Evolutionary conservation across 2,797 vertebrate species (phyloP).

Genomic region (Ctenopoma multispine): DNA sequence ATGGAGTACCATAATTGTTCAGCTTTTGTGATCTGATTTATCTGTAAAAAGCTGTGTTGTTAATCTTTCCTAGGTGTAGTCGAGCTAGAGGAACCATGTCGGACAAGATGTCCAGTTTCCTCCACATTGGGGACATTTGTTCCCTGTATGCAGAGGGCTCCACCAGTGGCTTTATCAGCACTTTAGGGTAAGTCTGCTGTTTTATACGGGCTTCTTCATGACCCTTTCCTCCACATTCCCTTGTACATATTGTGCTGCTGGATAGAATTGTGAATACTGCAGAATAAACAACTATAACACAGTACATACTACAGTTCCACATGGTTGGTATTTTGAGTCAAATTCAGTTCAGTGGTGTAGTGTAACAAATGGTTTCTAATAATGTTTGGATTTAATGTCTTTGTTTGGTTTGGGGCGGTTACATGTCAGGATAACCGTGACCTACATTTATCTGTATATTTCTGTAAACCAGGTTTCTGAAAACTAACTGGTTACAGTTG

Average conservation of each 20-base stretch:
- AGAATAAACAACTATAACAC: not conserved
- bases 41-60: constrained; percentile 23
- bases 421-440: not conserved
- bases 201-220: constrained; percentile 4
- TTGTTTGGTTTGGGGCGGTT: not conserved
- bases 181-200: constrained; percentile 92
- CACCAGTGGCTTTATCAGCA: constrained; percentile 99
- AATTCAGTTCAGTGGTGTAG: not conserved
- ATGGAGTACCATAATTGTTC: not conserved
- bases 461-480: not conserved
- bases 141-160: constrained; percentile 98
- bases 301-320: not conserved
- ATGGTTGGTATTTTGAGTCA: constrained; percentile 1
- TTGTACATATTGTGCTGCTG: not conserved
- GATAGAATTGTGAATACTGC: not conserved
- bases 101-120: constrained; percentile 99
- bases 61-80: constrained; percentile 74
- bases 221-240: not conserved
- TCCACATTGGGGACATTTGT: constrained; percentile 98
- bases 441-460: not conserved
- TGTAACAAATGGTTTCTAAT: not conserved
- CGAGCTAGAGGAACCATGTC: constrained; percentile 89
- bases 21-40: not conserved
- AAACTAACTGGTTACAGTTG: not conserved
- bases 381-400: constrained; percentile 8